A percentile compares a stretch with the other conserved stretches of the same genome.
Evolutionary conservation across 2,797 vertebrate genomes (phyloP).

Genomic region (Cyclura pinguis): DNA sequence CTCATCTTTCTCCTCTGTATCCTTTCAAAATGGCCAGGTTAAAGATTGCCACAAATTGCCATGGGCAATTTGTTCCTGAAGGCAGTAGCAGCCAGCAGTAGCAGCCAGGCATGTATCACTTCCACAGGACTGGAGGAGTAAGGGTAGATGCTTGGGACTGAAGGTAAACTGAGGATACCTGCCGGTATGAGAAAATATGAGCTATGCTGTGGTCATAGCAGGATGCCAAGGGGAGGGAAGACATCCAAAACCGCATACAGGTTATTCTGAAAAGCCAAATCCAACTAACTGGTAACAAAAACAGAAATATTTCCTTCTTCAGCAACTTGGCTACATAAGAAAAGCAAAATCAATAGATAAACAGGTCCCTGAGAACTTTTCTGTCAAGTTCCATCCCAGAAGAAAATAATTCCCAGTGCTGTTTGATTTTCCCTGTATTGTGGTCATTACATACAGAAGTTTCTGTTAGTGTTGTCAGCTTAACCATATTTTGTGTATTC

Average conservation of each 20-base stretch:
- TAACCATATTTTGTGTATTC: slow-evolving; percentile 15
- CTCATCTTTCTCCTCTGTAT: neutral
- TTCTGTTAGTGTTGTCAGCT: neutral
- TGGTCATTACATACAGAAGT: neutral
- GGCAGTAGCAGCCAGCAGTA: too few species aligned
- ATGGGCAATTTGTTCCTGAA: neutral
- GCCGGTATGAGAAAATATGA: neutral
- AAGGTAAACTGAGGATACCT: neutral
- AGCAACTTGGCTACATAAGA: slow-evolving; percentile 13
- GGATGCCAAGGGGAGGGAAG: neutral
- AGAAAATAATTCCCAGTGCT: neutral
- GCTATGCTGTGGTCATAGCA: neutral
- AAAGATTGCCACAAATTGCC: neutral
- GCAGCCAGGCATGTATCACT: neutral
- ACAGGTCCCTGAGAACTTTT: neutral
- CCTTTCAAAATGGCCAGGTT: neutral
- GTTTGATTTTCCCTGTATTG: neutral
- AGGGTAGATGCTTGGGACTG: neutral
- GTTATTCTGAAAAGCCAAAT: neutral
- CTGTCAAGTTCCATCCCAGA: neutral
- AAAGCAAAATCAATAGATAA: neutral
- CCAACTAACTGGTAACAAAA: slow-evolving; percentile 7
- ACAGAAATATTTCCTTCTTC: slow-evolving; percentile 1
- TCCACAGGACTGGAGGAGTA: neutral
- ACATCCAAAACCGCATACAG: neutral